Evolutionary conservation across 2,797 vertebrate genomes (phyloP), one percentile per base, ranked within the genome.

Genomic region (Hoplostethus atlanticus): DNA sequence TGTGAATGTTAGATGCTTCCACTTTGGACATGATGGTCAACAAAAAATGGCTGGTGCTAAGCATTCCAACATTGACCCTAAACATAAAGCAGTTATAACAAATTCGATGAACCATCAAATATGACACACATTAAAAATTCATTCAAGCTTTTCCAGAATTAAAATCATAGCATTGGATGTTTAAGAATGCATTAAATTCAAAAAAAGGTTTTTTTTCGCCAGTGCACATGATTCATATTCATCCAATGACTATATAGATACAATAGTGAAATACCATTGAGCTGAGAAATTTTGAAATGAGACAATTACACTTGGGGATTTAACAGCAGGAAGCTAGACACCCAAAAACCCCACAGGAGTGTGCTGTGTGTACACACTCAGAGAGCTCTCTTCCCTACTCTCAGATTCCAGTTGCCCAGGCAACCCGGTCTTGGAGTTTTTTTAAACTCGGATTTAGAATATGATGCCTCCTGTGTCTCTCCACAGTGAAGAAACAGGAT

Each of bases 381-480:
- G 55, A 47, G 12, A 89, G 83, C 72, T 78, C 77, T 85, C 75
- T 52, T 76, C 69, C 76, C 77, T 69, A 81, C 81, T 87, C 84
- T 81, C 84, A 83, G 72, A 89, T 76, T 87, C 73, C 84, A 80
- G 94, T 94, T 95, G 84, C 94, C 91, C 89, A 80, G 91, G 93
- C 93, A 94, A 95, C 92, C 77, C 76, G 76, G 91, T 90, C 88
- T 84, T 79, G 64, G 87, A 93, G 90, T 93, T 92, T 90, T 21
- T 77, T 89, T 68, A 86, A 91, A 93, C 86, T 91, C 40, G 71
- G 73, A 89, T 91, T 90, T 89, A 88, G 77, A 81, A 84, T 83
- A 76, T 46, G 84, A 87, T 42, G 65, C 86, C 87, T 86, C 79
- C 83, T 74, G 80, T 83, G 77, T 86, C 81, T 87, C 79, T 78